Base-by-base conservation (phyloP, 2,113 vertebrate species). In the Pteropus alecto region DNA sequence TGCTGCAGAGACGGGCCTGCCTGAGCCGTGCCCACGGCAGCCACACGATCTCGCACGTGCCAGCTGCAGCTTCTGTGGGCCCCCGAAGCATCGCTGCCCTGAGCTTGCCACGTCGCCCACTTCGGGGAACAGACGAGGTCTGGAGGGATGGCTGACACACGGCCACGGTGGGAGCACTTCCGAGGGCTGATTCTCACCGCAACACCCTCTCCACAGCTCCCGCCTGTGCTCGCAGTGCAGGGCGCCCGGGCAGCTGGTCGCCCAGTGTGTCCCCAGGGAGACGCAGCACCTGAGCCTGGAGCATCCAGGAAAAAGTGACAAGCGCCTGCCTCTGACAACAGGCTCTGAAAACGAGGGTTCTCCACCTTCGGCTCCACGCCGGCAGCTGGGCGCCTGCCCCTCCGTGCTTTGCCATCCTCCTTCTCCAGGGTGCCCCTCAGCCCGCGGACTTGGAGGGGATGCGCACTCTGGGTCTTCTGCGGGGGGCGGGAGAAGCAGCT, bases 231-330 rank as follows among this genome's bases (percentile, higher is more conserved):
- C 43, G 43, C 7, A 46, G 43, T 46, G 43, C 43, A 7, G 7
- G 19, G 33, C 2, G 33, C 14, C 1, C 14, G 1, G 38, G 15
- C n/a, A 30, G 15, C 28, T 6, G 22, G 19, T 7, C 0, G 0
- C 30, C 12, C 9, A 63, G 54, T 28, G 7, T 10, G 33, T 46
- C 58, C 6, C 22, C 4, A 19, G 3, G 60, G 46, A 43, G 0
- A 33, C 3, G 0, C 9, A 24, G 15, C 2, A 0, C 9, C 30
- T 2, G 51, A 91, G 16, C 15, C 41, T 22, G 35, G 2, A 56
- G 12, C 0, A 60, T 63, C 26, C 51, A 7, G 67, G 28, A 26
- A 12, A 61, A 28, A 6, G 2, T 0, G 11, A 6, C 1, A 12
- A 78, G 35, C 4, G 1, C 35, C 7, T 21, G 16, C 8, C 30